Evolutionary conservation across 2,797 vertebrate species (phyloP), one percentile per base, ranked within the genome.

Genomic region (Passerculus sandwichensis): DNA sequence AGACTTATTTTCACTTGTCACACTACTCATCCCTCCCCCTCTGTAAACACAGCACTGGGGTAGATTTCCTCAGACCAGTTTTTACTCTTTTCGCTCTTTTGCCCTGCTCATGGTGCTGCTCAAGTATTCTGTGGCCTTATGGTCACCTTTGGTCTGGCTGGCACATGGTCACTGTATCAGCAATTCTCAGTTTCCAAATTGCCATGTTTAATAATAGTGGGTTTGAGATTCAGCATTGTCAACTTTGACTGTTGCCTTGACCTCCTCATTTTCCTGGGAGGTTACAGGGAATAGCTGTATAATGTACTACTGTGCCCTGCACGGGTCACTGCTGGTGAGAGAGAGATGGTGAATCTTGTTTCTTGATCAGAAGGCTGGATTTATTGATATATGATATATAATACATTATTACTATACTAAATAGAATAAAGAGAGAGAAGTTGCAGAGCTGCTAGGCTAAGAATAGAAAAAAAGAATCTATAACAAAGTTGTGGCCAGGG

Each of bases 61-160:
- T 57, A 67, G 67, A 88, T 91, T 79, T 60, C 85, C 72, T 92
- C 79, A 89, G 66, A 64, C 53, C 82, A 82, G n/a, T 83, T 91
- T 90, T 91, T 83, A 65, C 65, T 94, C 73, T 93, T 67, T 67
- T 79, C 94, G 80, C 74, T 91, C 85, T 85, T 91, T 26, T 93
- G 62, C 82, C 94, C 93, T 81, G 87, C 64, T 94, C 93, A 95
- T 97, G 89, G 95, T 92, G 84, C 94, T 71, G 85, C 93, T 96
- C 81, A 89, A 90, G 78, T 42, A 57, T 90, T 90, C 94, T 96
- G 77, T 67, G 64, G 40, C 76, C 54, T 91, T 72, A 22, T 6
- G 3, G 48, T 83, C 91, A 95, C 89, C 87, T 96, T 79, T 91
- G 57, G 57, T 50, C 40, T 48, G 32, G 22, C 65, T 91, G 92